Base-by-base conservation (phyloP, 2,888 invertebrate genomes). In the Tupiocoris notatus region DNA sequence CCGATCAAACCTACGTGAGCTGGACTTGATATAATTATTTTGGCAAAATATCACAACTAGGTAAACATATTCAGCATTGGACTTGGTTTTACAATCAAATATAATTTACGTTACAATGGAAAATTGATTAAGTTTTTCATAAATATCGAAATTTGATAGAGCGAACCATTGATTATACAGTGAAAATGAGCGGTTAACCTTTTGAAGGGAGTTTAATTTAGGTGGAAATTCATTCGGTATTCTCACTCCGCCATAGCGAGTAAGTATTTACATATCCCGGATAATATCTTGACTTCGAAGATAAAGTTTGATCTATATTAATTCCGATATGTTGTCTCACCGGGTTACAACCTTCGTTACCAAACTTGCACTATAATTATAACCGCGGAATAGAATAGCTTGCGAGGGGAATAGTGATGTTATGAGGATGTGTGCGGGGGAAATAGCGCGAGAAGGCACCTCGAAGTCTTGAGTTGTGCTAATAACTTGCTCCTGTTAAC, bases 401-500 rank as follows among this genome's bases (percentile, higher is more conserved):
- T 39, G 39, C 39, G 39, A 39, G n/a, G n/a, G n/a, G n/a, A n/a
- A n/a, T n/a, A n/a, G n/a, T n/a, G n/a, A n/a, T n/a, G n/a, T n/a
- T n/a, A n/a, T 39, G 39, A 12, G 39, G 39, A 7, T 12, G 54
- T 56, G n/a, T 21, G 57, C 22, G 67, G 56, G 25, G 17, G 65
- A 16, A 24, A 70, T 24, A 17, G 16, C 57, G 70, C 3, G 2
- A 22, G 70, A 59, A 21, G 1, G 59, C 22, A 25, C 22, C n/a
- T 63, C 62, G 22, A 63, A 62, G 73, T 73, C 73, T 73, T 63
- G 73, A 73, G 73, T 73, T 73, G 73, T 67, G 76, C 76, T 76
- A 78, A 78, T 78, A 78, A 78, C 78, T 75, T 77, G 67, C 63
- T 77, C 77, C 75, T 70, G 70, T 75, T 78, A 78, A 78, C 77